A percentile compares a stretch with the other conserved stretches of the same genome.
Conservation (phyloP, 1,140 invertebrate genomes). For the Bactericera cockerelli region DNA sequence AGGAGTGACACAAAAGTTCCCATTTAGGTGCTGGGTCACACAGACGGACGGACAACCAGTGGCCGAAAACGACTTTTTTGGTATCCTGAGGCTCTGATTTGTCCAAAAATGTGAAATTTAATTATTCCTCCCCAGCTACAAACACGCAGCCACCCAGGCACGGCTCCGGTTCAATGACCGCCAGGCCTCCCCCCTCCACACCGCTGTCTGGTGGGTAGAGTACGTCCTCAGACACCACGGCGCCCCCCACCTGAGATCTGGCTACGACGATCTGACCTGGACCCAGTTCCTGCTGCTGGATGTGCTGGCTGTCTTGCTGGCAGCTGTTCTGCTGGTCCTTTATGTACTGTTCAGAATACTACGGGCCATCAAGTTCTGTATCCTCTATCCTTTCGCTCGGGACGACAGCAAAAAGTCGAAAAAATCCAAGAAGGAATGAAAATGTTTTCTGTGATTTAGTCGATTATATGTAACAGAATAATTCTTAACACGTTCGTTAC, state of each 20-base stretch:
- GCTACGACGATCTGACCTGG: constrained; percentile 36
- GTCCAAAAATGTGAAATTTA: too few relatives aligned
- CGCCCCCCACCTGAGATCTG: constrained; percentile 36
- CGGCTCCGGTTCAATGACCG: constrained; percentile 34
- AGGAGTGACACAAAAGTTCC: too few relatives aligned
- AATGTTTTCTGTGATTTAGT: too few relatives aligned
- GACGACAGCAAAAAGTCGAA: too few relatives aligned
- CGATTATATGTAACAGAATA: too few relatives aligned
- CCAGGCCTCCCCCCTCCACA: constrained; percentile 33
- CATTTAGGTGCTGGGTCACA: too few relatives aligned
- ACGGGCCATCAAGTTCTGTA: background rate
- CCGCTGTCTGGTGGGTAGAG: constrained; percentile 43
- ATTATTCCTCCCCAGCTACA: constrained; percentile 4
- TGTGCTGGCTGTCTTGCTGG: constrained; percentile 13
- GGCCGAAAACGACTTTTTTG: too few relatives aligned
- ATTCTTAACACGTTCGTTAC: too few relatives aligned
- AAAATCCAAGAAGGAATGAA: too few relatives aligned
- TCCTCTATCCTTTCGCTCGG: too few relatives aligned
- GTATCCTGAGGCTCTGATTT: too few relatives aligned
- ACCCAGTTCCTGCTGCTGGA: constrained; percentile 43
- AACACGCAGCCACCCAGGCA: background rate
- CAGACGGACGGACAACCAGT: too few relatives aligned
- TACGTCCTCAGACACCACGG: constrained; percentile 40
- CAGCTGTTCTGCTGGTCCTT: background rate
- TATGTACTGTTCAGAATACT: background rate